phyloP scores from a whole-genome alignment of 2,797 vertebrate species.

The Alauda arvensis region DNA sequence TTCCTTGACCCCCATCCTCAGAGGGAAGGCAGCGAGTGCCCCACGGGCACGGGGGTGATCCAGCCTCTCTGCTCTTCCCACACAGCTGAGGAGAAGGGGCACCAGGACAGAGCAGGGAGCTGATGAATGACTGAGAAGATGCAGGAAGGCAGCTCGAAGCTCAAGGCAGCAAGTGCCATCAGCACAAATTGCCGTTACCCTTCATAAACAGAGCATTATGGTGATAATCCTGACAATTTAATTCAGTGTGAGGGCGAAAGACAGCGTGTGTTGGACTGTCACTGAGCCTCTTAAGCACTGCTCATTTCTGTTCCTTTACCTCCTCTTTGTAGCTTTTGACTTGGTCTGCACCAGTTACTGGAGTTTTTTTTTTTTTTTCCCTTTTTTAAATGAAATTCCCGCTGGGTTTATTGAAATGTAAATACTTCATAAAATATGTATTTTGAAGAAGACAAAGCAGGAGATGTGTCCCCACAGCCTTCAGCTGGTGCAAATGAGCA shows the following conservation, averaged over 20 bases:
- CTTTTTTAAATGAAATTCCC: conserved; percentile 43
- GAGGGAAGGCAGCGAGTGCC: background rate
- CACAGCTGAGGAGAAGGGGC: background rate
- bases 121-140: conserved; percentile 85
- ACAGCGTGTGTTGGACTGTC: conserved; percentile 25
- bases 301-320: conserved; percentile 6
- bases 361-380: background rate
- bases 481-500: conserved; percentile 38
- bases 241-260: conserved; percentile 72
- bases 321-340: conserved; percentile 5
- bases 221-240: conserved; percentile 84
- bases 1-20: background rate
- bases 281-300: background rate
- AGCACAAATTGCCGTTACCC: conserved; percentile 76
- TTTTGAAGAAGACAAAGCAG: conserved; percentile 58
- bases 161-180: conserved; percentile 81
- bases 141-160: conserved; percentile 82
- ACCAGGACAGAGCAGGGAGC: conserved; percentile 31
- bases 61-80: background rate
- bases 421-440: conserved; percentile 56
- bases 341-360: background rate
- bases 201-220: conserved; percentile 74
- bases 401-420: conserved; percentile 63
- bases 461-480: conserved; percentile 23
- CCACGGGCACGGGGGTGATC: background rate